Evolutionary conservation across 2,888 invertebrate species (phyloP).

Genomic region (Beris morrisii): DNA sequence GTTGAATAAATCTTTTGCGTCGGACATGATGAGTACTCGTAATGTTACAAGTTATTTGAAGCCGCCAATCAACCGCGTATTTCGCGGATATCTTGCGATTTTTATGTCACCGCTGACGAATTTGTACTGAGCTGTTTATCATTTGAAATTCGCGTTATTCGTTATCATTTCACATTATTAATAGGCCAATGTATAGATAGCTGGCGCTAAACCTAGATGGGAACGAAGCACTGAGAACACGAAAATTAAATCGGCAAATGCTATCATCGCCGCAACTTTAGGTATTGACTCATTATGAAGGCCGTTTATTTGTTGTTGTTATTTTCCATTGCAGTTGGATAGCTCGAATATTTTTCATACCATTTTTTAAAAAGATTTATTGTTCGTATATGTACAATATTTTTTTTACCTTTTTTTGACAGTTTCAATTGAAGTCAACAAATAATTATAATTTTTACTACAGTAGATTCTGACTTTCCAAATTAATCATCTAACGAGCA

Average conservation of each 20-base stretch:
- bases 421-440: too few relatives aligned
- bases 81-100: neutral
- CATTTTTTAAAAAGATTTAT: neutral
- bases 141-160: neutral
- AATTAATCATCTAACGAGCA: too few relatives aligned
- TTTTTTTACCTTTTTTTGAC: too few relatives aligned
- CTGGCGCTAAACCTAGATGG: neutral
- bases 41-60: too few relatives aligned
- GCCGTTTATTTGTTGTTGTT: conserved; percentile 8
- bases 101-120: conserved; percentile 9
- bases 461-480: too few relatives aligned
- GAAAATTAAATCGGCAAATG: neutral
- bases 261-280: conserved; percentile 1
- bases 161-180: too few relatives aligned
- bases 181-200: too few relatives aligned
- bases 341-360: neutral
- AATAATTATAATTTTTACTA: too few relatives aligned
- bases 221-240: neutral
- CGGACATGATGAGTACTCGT: neutral
- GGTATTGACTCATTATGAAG: conserved; percentile 18
- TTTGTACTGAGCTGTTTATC: conserved; percentile 16
- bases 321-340: neutral
- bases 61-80: too few relatives aligned
- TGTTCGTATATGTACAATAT: too few relatives aligned
- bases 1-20: conserved; percentile 13